Evolutionary conservation across 2,797 vertebrate genomes (phyloP).

Genomic region (Microcaecilia unicolor): DNA sequence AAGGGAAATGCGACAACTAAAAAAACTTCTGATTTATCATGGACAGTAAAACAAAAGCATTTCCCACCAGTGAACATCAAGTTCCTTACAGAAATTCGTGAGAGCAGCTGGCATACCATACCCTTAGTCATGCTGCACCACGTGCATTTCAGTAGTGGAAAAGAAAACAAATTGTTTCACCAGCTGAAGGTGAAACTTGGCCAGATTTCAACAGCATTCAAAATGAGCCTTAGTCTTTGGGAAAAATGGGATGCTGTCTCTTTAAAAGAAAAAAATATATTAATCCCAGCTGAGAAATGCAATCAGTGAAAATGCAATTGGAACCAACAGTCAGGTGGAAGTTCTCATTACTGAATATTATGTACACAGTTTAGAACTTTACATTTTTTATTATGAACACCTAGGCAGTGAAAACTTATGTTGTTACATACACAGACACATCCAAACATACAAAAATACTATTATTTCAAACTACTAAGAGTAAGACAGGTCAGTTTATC

Average conservation of each 20-base stretch:
- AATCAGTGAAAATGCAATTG: conserved; percentile 58
- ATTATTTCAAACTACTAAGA: conserved; percentile 96
- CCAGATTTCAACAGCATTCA: no score
- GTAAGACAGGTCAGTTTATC: conserved; percentile 92
- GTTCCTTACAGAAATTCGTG: no score
- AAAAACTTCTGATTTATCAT: no score
- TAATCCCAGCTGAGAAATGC: conserved; percentile 55
- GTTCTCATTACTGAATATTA: conserved; percentile 69
- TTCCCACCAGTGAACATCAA: no score
- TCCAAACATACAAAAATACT: conserved; percentile 99
- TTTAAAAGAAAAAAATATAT: conserved; percentile 42
- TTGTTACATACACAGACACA: conserved; percentile 86
- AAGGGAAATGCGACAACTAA: no score
- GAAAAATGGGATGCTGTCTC: conserved; percentile 45
- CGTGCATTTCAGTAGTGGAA: no score
- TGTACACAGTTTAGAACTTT: conserved; percentile 69
- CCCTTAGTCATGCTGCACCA: no score
- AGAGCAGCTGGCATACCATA: no score
- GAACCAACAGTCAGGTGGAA: conserved; percentile 56
- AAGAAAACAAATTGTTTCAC: no score
- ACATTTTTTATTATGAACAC: conserved; percentile 74
- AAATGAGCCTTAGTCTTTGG: not conserved
- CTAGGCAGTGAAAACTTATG: conserved; percentile 93
- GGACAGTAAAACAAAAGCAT: no score
- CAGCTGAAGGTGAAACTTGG: no score